Evolutionary conservation across 2,113 vertebrate genomes (phyloP).

Genomic region (Ciconia maguari): DNA sequence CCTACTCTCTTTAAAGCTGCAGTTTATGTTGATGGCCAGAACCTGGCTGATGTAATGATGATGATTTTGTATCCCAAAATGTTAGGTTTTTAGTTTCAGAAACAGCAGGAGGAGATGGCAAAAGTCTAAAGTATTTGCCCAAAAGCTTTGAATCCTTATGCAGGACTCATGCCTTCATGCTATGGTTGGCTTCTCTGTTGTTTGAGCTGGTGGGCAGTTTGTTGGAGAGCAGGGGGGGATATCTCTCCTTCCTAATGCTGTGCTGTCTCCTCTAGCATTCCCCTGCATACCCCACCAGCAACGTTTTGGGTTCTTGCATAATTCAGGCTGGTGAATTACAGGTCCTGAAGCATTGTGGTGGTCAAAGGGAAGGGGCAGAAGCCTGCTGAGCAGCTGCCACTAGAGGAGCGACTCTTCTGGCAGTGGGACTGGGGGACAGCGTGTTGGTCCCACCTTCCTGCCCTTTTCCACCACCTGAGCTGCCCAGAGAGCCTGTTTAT

Average conservation of each 20-base stretch:
- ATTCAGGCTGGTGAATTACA: not conserved
- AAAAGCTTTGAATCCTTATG: not conserved
- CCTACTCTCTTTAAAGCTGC: not conserved
- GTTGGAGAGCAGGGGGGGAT: not conserved
- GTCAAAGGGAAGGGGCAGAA: not conserved
- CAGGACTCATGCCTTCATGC: fast-evolving
- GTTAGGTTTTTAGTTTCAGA: not conserved
- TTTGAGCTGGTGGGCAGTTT: not conserved
- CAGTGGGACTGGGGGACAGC: not conserved
- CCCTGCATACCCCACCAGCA: not conserved
- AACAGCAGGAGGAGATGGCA: not conserved
- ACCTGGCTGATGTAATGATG: not conserved
- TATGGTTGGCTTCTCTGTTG: not conserved
- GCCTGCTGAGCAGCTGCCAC: not conserved
- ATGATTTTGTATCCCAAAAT: not conserved
- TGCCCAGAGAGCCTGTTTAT: not conserved
- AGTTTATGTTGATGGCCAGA: not conserved
- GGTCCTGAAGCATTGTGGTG: not conserved
- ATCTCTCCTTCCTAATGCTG: not conserved
- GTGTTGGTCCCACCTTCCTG: not conserved
- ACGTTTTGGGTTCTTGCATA: not conserved
- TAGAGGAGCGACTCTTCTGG: not conserved
- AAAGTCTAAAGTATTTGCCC: not conserved
- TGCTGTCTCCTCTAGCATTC: not conserved
- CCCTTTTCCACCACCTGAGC: not conserved